phyloP scores from a whole-genome alignment of 2,113 vertebrate genomes.

The Neodontobutis hainanensis region DNA sequence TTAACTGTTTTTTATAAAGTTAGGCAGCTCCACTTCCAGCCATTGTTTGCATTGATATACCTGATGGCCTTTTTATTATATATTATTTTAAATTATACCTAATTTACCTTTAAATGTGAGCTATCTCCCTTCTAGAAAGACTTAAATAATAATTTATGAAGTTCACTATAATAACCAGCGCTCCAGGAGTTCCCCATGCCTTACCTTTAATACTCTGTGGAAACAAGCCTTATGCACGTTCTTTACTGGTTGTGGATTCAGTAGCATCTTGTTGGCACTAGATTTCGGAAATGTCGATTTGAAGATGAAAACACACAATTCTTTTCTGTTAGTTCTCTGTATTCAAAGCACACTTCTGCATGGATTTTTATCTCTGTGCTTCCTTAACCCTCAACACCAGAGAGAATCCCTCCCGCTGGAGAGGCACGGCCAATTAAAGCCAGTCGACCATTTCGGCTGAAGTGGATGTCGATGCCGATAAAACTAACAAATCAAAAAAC shows the following conservation, averaged over 20 bases:
- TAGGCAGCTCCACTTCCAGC: no score
- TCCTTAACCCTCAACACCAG: conserved; percentile 38
- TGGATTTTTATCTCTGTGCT: conserved; percentile 55
- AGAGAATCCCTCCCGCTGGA: conserved; percentile 46
- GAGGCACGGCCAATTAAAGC: conserved; percentile 64
- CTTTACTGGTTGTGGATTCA: conserved; percentile 39
- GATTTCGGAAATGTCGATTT: conserved; percentile 8
- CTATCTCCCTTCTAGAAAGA: no score
- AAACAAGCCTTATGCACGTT: conserved; percentile 11
- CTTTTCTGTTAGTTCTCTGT: conserved; percentile 31
- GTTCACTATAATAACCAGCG: no score
- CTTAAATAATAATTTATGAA: no score
- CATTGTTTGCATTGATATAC: no score
- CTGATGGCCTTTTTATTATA: no score
- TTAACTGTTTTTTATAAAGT: no score
- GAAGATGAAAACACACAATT: conserved; percentile 47
- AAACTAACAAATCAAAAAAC: conserved; percentile 47
- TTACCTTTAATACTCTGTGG: no score
- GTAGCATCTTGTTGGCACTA: conserved; percentile 23
- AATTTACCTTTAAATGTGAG: no score
- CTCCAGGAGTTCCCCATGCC: no score
- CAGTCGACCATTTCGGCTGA: conserved; percentile 52
- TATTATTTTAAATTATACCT: no score
- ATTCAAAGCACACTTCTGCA: conserved; percentile 39
- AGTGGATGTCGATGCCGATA: conserved; percentile 55